phyloP scores from a whole-genome alignment of 2,113 vertebrate genomes.

The Nibea albiflora region DNA sequence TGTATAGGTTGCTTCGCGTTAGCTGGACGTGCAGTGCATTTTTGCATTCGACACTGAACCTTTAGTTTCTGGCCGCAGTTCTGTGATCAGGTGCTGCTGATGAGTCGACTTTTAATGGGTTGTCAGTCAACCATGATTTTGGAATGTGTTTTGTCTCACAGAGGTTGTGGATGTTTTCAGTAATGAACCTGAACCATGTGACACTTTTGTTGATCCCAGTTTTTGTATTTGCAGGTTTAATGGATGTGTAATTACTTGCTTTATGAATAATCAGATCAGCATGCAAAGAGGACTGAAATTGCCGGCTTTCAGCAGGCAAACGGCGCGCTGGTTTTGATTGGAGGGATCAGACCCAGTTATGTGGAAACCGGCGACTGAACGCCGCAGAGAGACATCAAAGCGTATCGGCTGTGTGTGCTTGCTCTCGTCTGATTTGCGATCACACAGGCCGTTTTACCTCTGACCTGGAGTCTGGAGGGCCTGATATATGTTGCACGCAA shows the following conservation, averaged over 20 bases:
- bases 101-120: conserved; percentile 33
- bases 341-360: conserved; percentile 62
- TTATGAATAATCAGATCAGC: conserved; percentile 69
- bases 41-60: background rate
- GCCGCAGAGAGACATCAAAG: conserved; percentile 30
- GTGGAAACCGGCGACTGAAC: conserved; percentile 50
- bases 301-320: conserved; percentile 63
- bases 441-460: conserved; percentile 22
- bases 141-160: conserved; percentile 16
- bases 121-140: conserved; percentile 41
- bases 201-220: conserved; percentile 54
- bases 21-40: background rate
- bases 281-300: conserved; percentile 70
- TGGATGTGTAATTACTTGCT: conserved; percentile 72
- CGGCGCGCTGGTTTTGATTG: conserved; percentile 52
- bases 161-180: conserved; percentile 40
- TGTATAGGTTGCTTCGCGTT: too few relatives aligned
- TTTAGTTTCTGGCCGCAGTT: background rate
- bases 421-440: conserved; percentile 29
- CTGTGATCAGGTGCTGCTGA: background rate
- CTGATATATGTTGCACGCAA: conserved; percentile 10
- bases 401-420: background rate
- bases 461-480: conserved; percentile 25
- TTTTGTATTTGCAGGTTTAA: conserved; percentile 72
- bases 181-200: conserved; percentile 54